These are phyloP conservation scores for Aleiodes testaceus DNA, from an alignment of 2,888 invertebrate genomes.

Conservation along the genomic window DNA sequence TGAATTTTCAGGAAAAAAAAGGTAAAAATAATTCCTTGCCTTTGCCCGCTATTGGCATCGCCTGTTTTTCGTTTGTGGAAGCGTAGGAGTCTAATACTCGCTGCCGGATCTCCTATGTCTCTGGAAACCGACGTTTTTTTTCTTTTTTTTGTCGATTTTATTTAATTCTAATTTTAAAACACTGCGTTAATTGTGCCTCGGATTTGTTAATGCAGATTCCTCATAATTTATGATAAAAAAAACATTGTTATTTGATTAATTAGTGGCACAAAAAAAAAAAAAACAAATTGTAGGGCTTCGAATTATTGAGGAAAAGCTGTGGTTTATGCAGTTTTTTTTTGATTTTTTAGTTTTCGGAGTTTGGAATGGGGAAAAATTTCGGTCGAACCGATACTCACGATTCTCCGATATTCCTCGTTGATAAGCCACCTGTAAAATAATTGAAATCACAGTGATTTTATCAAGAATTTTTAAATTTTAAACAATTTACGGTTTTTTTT, in stretches of 20 bases:
- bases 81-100: conserved; percentile 70
- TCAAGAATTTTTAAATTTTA: background rate
- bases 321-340: conserved; percentile 31
- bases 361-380: conserved; percentile 35
- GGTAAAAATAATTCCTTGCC: conserved; percentile 67
- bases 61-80: conserved; percentile 68
- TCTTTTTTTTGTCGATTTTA: conserved; percentile 9
- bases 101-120: conserved; percentile 69
- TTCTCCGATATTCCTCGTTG: conserved; percentile 67
- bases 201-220: conserved; percentile 17
- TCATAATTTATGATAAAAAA: background rate
- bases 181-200: conserved; percentile 28
- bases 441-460: conserved; percentile 33
- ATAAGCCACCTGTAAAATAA: conserved; percentile 65
- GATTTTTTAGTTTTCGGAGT: conserved; percentile 26
- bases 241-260: conserved; percentile 23
- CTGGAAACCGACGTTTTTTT: conserved; percentile 61
- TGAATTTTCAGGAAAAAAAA: conserved; percentile 11
- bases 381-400: conserved; percentile 65
- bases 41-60: conserved; percentile 64
- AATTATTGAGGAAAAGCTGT: conserved; percentile 25
- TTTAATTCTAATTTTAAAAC: background rate
- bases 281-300: background rate
- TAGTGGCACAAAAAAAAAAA: background rate
- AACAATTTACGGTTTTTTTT: background rate